Conservation (phyloP, 2,888 invertebrate genomes). For the Lasius platythorax region DNA sequence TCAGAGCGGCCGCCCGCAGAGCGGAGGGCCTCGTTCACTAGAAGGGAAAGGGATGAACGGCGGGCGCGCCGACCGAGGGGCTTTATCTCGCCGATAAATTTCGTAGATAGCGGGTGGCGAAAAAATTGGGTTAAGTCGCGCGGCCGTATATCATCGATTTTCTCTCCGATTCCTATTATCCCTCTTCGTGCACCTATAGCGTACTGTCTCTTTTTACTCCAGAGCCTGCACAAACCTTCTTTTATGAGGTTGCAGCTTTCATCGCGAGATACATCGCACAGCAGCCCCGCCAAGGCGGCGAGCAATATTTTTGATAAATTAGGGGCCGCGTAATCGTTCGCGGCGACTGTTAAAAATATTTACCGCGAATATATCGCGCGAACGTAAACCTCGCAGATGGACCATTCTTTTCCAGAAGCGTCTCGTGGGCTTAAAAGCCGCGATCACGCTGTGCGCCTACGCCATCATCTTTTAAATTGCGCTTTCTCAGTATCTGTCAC, state of each 20-base stretch:
- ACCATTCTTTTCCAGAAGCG: background rate
- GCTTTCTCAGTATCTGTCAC: background rate
- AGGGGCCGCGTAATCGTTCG: conserved; percentile 75
- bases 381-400: conserved; percentile 54
- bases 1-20: conserved; percentile 36
- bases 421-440: background rate
- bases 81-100: conserved; percentile 76
- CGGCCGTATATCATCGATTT: conserved; percentile 76
- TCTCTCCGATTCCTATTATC: conserved; percentile 44
- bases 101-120: conserved; percentile 71
- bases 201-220: background rate
- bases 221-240: conserved; percentile 8
- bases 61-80: conserved; percentile 10
- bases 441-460: background rate
- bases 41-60: background rate
- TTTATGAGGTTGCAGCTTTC: conserved; percentile 52
- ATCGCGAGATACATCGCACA: conserved; percentile 47
- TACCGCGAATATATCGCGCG: conserved; percentile 2
- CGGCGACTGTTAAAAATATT: conserved; percentile 45
- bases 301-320: conserved; percentile 78
- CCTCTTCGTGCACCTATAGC: background rate
- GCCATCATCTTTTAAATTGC: background rate
- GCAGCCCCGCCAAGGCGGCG: conserved; percentile 47
- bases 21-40: conserved; percentile 18
- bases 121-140: conserved; percentile 79